phyloP scores from a whole-genome alignment of 2,113 vertebrate species.

The Tetraodon nigroviridis region DNA sequence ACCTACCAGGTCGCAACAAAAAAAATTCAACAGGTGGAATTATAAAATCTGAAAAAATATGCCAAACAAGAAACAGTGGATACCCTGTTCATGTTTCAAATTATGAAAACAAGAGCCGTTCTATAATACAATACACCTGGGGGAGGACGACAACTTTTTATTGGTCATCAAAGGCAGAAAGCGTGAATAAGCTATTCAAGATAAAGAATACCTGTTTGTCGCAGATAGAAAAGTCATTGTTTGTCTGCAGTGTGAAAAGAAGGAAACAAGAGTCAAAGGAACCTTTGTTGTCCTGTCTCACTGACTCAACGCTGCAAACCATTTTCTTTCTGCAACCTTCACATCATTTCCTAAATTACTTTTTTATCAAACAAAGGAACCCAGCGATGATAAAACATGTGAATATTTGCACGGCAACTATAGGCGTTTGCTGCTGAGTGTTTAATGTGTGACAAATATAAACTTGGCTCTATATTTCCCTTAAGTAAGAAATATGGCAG shows the following conservation, averaged over 20 bases:
- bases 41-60: background rate
- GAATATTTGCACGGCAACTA: slow-evolving; percentile 39
- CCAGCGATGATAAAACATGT: slow-evolving; percentile 31
- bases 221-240: slow-evolving; percentile 34
- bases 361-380: slow-evolving; percentile 52
- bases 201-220: slow-evolving; percentile 10
- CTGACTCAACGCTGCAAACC: background rate
- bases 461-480: background rate
- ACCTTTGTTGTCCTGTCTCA: slow-evolving; percentile 30
- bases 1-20: too few species aligned
- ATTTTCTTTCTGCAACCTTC: slow-evolving; percentile 16
- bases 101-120: background rate
- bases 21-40: too few species aligned
- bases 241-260: slow-evolving; percentile 13
- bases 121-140: background rate
- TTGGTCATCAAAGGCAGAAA: slow-evolving; percentile 1
- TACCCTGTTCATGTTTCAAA: background rate
- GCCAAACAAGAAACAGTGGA: background rate
- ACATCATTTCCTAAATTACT: slow-evolving; percentile 44
- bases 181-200: slow-evolving; percentile 12
- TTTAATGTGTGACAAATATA: slow-evolving; percentile 33
- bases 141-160: background rate
- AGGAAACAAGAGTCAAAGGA: slow-evolving; percentile 41
- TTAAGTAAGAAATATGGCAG: background rate
- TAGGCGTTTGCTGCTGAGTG: background rate